Evolutionary conservation across 2,797 vertebrate genomes (phyloP).

Genomic region (Pelochelys cantorii): DNA sequence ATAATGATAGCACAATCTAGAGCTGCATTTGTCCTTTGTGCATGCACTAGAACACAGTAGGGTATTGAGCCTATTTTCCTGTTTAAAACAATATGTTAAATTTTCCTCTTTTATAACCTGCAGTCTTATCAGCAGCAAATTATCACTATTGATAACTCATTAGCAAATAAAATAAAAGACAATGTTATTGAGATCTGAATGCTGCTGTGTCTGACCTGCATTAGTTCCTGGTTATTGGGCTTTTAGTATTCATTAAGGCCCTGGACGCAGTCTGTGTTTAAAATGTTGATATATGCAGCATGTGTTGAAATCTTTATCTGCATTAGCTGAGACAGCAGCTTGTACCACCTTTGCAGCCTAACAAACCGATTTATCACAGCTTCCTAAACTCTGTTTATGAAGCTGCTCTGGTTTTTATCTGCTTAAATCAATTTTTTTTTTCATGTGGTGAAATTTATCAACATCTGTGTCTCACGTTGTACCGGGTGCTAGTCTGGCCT

Average conservation of each 20-base stretch:
- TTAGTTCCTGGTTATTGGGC: conserved; percentile 72
- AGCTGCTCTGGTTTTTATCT: conserved; percentile 65
- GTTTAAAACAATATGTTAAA: conserved; percentile 69
- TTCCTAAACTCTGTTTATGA: conserved; percentile 71
- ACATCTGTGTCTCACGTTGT: conserved; percentile 57
- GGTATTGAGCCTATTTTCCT: conserved; percentile 5
- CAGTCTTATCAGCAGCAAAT: conserved; percentile 75
- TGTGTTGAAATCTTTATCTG: conserved; percentile 73
- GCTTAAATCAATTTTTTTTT: conserved; percentile 69
- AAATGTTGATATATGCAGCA: conserved; percentile 76
- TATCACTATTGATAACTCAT: conserved; percentile 81
- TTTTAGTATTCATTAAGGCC: conserved; percentile 80
- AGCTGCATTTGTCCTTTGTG: neutral
- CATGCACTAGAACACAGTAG: neutral
- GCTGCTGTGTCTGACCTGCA: conserved; percentile 69
- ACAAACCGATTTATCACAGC: conserved; percentile 70
- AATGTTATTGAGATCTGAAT: conserved; percentile 74
- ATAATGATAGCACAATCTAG: neutral
- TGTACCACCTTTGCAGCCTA: conserved; percentile 65
- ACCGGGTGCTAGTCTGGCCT: neutral
- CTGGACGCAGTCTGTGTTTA: conserved; percentile 65
- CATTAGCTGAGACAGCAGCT: conserved; percentile 74
- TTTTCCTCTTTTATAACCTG: conserved; percentile 77
- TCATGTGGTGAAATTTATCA: conserved; percentile 69
- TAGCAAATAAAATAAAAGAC: conserved; percentile 83